Conservation (phyloP, 2,797 vertebrate genomes). For the Sarcophilus harrisii region DNA sequence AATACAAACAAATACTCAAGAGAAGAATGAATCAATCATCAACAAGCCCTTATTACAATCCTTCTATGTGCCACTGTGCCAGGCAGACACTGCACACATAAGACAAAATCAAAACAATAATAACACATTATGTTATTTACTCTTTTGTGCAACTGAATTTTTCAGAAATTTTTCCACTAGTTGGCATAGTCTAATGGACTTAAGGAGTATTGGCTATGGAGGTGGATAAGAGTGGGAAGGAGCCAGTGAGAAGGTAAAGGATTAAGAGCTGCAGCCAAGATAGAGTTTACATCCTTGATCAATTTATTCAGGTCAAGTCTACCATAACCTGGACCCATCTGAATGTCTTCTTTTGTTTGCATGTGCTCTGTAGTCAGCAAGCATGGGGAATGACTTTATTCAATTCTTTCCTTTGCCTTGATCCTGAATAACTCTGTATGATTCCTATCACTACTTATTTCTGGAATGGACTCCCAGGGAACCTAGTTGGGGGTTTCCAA, state of each 20-base stretch:
- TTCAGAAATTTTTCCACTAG: background rate
- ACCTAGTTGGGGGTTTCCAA: background rate
- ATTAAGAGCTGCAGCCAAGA: background rate
- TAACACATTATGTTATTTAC: background rate
- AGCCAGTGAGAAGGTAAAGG: background rate
- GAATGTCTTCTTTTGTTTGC: constrained; percentile 5
- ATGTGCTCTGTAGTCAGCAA: background rate
- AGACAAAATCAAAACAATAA: background rate
- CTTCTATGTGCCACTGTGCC: background rate
- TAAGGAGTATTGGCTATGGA: background rate
- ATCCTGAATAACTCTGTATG: background rate
- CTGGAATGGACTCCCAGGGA: constrained; percentile 11
- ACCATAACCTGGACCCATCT: background rate
- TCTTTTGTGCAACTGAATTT: background rate
- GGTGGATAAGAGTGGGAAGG: background rate
- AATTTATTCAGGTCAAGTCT: background rate
- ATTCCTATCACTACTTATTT: background rate
- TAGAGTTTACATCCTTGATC: background rate
- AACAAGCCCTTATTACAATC: background rate
- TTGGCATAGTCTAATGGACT: background rate
- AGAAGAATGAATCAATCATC: background rate
- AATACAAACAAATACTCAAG: background rate
- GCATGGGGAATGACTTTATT: background rate
- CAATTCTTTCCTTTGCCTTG: constrained; percentile 9
- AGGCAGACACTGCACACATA: background rate